Base-by-base conservation (phyloP, 2,888 invertebrate species). In the Drosophila prostipennis region DNA sequence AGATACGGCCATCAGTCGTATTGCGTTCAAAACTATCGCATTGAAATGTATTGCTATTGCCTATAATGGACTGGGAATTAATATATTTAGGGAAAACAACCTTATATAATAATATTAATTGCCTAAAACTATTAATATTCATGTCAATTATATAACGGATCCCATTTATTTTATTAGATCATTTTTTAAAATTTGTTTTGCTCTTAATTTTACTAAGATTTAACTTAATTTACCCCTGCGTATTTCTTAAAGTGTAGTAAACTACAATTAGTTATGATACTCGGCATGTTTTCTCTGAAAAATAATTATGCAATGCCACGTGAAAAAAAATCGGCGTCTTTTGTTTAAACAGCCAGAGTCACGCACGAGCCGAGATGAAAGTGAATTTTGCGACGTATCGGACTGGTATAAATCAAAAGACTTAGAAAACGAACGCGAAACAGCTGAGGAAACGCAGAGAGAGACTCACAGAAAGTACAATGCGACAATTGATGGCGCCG, bases 371-470 rank as follows among this genome's bases (percentile, higher is more conserved):
- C 42, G 42, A 56, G 53, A 81, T 74, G 77, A 80, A 77, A 84
- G 82, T 77, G 60, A 69, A 74, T 55, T 55, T 56, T 63, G 58
- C 58, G 55, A 68, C 26, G 49, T 37, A 49, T 37, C 68, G 49
- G 29, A 29, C 19, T 32, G 51, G 57, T 34, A 51, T 54, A 77
- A 73, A 76, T 74, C 76, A 71, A 86, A 84, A 81, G 81, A 84
- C 87, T 84, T 79, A 68, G 78, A 58, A 77, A 84, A 80, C 74
- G 78, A 83, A 87, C 83, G 84, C 72, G 79, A 79, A 77, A 70
- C 55, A 58, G 57, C 57, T 58, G 57, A 54, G 39, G 57, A 59
- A 56, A 32, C 45, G 32, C 29, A 14, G 32, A 36, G 46, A 29
- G 46, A 6, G 32, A 48, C 13, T 48, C 34, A 26, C 26, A 58